Base-by-base conservation (phyloP, 2,888 invertebrate genomes). In the Griposia aprilina region DNA sequence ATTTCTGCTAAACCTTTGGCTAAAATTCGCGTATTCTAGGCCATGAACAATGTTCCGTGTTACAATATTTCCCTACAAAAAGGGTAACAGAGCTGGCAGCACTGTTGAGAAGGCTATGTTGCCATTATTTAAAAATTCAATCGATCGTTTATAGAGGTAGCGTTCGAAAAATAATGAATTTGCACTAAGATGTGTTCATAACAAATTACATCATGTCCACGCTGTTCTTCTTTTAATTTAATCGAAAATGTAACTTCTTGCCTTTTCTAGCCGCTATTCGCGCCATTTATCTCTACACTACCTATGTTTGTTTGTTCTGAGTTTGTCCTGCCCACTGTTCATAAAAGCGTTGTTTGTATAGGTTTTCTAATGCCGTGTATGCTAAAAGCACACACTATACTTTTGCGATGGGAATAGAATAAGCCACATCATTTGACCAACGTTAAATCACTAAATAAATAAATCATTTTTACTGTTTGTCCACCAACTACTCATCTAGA, bases 71-170 rank as follows among this genome's bases (percentile, higher is more conserved):
- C 86, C 86, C 78, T 41, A 63, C 0, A 66, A 63, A 15, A 59
- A 2, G 88, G 86, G 88, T 69, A 83, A 68, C 17, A 52, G 1
- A 57, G 67, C 48, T 86, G 69, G 78, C 65, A 80, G 70, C 78
- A 83, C 76, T 59, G 13, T 1, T 8, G 5, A 26, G 11, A 30
- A 78, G 4, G 0, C 20, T 30, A 68, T 68, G 80, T 86, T 86
- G 83, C 86, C 76, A 83, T 59, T 41, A 52, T 10, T 1, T 36
- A 13, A 30, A 15, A 68, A 41, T 30, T 50, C 13, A 8, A 55
- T 60, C 69, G 41, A 83, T 85, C 74, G 77, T 71, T 63, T 23
- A 15, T 11, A 26, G 11, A 63, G 10, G 60, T 63, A 30, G 71
- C 71, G 74, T 85, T 82, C 63, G 6, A 55, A 70, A 65, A 60